A percentile compares a stretch with the other conserved stretches of the same genome.
These are phyloP conservation scores for Tragelaphus scriptus DNA, from an alignment of 2,113 vertebrate species.

Conservation along the genomic window DNA sequence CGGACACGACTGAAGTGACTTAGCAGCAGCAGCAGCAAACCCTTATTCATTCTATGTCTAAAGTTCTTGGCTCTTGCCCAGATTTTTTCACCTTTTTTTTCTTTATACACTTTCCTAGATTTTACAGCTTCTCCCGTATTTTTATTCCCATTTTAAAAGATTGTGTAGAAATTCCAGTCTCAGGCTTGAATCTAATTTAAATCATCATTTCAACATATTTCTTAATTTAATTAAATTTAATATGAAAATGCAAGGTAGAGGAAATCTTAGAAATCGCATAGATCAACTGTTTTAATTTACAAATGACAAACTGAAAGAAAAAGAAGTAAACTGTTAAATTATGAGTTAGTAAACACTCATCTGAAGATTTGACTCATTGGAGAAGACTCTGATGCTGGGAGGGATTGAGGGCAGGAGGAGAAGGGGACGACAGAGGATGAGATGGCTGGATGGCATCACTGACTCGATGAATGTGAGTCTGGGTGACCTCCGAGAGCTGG, in stretches of 20 bases:
- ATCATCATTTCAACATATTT: neutral
- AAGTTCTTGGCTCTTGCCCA: neutral
- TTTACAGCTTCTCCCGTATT: neutral
- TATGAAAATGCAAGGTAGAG: neutral
- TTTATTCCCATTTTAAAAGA: neutral
- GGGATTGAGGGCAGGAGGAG: too few relatives aligned
- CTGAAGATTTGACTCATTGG: too few relatives aligned
- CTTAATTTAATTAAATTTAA: neutral
- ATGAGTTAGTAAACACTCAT: neutral
- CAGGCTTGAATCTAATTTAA: neutral
- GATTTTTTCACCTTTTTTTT: neutral
- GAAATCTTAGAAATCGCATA: neutral
- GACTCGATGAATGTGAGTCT: too few relatives aligned
- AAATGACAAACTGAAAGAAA: neutral
- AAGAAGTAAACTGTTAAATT: neutral
- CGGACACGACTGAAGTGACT: too few relatives aligned
- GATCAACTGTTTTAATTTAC: neutral
- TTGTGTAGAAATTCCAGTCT: neutral
- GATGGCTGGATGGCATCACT: too few relatives aligned
- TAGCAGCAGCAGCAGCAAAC: neutral
- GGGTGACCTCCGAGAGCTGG: too few relatives aligned
- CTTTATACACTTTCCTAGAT: neutral
- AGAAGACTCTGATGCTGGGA: too few relatives aligned
- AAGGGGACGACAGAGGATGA: too few relatives aligned
- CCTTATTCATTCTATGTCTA: neutral